Evolutionary conservation across 2,113 vertebrate genomes (phyloP), one percentile per base, ranked within the genome.

Genomic region (Hippocampus barbouri): DNA sequence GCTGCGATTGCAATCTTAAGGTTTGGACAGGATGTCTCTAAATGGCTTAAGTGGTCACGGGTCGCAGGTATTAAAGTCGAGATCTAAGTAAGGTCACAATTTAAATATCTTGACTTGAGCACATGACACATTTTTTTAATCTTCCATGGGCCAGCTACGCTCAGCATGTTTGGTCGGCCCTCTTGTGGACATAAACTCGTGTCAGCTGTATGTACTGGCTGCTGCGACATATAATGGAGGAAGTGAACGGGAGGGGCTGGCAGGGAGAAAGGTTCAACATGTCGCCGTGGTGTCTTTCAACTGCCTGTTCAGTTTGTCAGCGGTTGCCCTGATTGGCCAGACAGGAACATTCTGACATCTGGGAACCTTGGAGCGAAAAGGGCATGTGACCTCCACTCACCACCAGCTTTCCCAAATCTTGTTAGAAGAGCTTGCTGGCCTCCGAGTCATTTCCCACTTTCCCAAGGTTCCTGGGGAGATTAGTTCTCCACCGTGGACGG

Each of bases 321-420:
- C 59, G 25, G 72, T 34, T 51, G 54, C 80, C 82, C 73, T 75
- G 86, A 80, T 73, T 74, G 79, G 71, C 68, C 79, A 53, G 71
- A 86, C 77, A 83, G 78, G 80, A 85, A 83, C 64, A 79, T 86
- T 70, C 80, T 67, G 81, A 83, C 81, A 85, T 83, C 89, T 90
- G 88, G 85, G 90, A 91, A 90, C 84, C 61, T 57, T 25, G 73
- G 54, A 80, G 82, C 79, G 78, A 85, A 81, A 62, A 85, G 87
- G 88, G 84, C 92, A 93, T 91, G 91, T 93, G 92, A 93, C 90
- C 90, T 87, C 88, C 82, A 73, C 78, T 85, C 88, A 84, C 74
- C 75, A 85, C 76, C 79, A 82, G 89, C 90, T 91, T 93, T 89
- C 77, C 78, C 78, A 91, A 92, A 92, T 93, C 91, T 90, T 79